A percentile compares a stretch with the other conserved stretches of the same genome.
Evolutionary conservation across 2,888 invertebrate genomes (phyloP).

Genomic region (Camponotus fellah): DNA sequence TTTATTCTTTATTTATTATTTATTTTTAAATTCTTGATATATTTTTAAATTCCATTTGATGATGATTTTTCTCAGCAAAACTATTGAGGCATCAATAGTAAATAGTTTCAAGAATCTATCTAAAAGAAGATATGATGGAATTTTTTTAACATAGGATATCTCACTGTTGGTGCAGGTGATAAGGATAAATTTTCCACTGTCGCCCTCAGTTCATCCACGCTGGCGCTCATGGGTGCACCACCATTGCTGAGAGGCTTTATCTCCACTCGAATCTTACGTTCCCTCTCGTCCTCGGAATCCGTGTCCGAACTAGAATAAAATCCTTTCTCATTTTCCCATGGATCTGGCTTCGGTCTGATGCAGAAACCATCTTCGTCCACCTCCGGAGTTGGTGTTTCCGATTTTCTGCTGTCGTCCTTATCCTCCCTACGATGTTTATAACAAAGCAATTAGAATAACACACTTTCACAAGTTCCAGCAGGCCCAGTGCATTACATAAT

Average conservation of each 20-base stretch:
- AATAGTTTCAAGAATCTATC: no score
- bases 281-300: constrained; percentile 95
- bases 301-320: constrained; percentile 96
- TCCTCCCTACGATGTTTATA: constrained; percentile 88
- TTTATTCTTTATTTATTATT: no score
- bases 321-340: constrained; percentile 92
- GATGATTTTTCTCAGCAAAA: no score
- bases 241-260: constrained; percentile 98
- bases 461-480: constrained; percentile 69
- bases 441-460: constrained; percentile 41
- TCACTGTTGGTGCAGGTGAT: constrained; percentile 91
- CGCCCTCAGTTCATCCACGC: constrained; percentile 96
- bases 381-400: constrained; percentile 89
- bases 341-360: constrained; percentile 94
- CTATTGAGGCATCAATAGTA: no score
- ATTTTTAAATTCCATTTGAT: no score
- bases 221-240: constrained; percentile 96
- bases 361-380: constrained; percentile 98
- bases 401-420: constrained; percentile 88
- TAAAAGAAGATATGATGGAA: background rate
- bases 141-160: constrained; percentile 56
- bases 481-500: constrained; percentile 75
- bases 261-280: constrained; percentile 96
- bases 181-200: constrained; percentile 96
- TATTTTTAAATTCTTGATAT: no score